Conservation (phyloP, 1,140 invertebrate species). For the Pentalonia nigronervosa region DNA sequence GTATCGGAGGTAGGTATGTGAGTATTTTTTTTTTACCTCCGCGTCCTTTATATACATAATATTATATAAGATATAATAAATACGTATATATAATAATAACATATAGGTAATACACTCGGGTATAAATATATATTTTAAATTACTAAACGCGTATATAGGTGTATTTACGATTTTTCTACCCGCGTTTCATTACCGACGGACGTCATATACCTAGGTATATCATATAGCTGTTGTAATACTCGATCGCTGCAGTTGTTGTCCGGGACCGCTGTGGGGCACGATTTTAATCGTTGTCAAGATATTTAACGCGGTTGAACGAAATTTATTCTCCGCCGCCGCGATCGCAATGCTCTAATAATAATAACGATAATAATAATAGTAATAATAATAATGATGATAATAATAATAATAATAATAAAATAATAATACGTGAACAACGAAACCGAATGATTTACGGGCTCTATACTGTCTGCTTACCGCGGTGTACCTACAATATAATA, state of each 20-base stretch:
- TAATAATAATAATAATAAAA: constrained; percentile 1
- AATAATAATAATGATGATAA: constrained; percentile 7
- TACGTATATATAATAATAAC: background rate
- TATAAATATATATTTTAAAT: constrained; percentile 6
- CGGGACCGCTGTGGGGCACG: constrained; percentile 43
- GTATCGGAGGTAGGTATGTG: background rate
- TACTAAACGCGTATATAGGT: background rate
- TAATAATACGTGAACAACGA: constrained; percentile 29
- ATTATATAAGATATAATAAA: background rate
- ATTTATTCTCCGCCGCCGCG: constrained; percentile 24
- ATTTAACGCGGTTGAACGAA: constrained; percentile 48
- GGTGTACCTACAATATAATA: background rate
- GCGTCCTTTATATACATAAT: background rate
- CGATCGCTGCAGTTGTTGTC: background rate
- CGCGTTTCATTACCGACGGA: constrained; percentile 4
- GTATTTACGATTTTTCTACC: constrained; percentile 28
- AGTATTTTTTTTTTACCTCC: constrained; percentile 28
- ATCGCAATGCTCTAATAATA: background rate
- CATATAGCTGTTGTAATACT: background rate
- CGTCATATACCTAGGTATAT: background rate
- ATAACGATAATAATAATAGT: background rate
- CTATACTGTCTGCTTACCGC: background rate
- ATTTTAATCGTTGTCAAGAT: constrained; percentile 51
- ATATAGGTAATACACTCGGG: background rate
- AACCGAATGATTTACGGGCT: constrained; percentile 4